Evolutionary conservation across 2,797 vertebrate genomes (phyloP).

Genomic region (Silurus lanzhouensis): DNA sequence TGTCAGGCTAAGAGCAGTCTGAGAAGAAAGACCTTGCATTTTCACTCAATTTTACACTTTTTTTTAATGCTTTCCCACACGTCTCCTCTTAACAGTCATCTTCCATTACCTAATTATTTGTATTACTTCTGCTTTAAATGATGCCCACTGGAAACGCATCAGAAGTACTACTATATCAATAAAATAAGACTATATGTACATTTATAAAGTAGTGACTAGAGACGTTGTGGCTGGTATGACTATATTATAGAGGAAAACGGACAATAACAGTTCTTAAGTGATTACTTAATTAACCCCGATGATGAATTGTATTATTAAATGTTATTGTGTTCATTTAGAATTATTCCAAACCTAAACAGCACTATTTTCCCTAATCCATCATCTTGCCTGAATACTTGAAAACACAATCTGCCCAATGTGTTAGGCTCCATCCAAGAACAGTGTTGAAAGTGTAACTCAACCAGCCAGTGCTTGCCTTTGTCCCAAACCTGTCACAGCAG

Average conservation of each 20-base stretch:
- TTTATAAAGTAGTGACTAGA: not conserved
- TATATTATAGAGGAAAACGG: not conserved
- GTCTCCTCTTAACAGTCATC: not conserved
- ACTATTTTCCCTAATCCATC: conserved; percentile 29
- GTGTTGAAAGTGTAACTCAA: conserved; percentile 57
- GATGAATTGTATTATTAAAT: not conserved
- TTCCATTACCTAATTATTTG: too few species aligned
- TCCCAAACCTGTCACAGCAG: conserved; percentile 43
- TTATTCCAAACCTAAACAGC: conserved; percentile 17
- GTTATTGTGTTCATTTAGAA: not conserved
- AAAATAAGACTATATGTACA: not conserved
- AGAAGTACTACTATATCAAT: not conserved
- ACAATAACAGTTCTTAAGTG: not conserved
- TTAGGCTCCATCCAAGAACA: conserved; percentile 60
- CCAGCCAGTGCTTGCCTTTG: conserved; percentile 35
- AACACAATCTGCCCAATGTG: conserved; percentile 17
- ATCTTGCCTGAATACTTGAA: conserved; percentile 28
- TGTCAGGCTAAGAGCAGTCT: conserved; percentile 73
- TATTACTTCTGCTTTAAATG: not conserved
- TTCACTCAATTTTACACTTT: not conserved
- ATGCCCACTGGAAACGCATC: not conserved
- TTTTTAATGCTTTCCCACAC: not conserved
- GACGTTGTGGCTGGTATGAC: not conserved
- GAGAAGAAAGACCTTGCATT: conserved; percentile 67
- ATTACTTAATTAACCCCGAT: not conserved